Conservation (phyloP, 2,888 invertebrate species). For the Amphipoea lucens region DNA sequence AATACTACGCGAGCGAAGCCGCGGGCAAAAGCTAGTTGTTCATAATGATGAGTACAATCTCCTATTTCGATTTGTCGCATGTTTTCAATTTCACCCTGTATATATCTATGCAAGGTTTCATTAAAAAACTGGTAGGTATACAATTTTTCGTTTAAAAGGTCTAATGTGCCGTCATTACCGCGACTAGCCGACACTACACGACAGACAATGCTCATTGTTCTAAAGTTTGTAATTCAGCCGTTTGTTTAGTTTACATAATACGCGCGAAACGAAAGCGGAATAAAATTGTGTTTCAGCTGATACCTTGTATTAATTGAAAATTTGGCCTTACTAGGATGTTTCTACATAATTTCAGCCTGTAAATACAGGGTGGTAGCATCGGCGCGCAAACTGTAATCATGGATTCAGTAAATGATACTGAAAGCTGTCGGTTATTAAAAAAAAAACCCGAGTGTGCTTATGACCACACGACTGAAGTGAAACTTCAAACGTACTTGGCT, state of each 20-base stretch:
- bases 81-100: too few relatives aligned
- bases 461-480: too few relatives aligned
- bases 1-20: too few relatives aligned
- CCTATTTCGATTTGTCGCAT: too few relatives aligned
- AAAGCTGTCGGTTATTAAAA: too few relatives aligned
- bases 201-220: slow-evolving; percentile 72
- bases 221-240: slow-evolving; percentile 46
- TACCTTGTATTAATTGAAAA: slow-evolving; percentile 1
- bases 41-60: too few relatives aligned
- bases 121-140: not conserved
- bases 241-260: slow-evolving; percentile 67
- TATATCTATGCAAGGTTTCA: not conserved
- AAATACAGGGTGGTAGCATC: not conserved
- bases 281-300: slow-evolving; percentile 34
- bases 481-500: too few relatives aligned
- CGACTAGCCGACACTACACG: slow-evolving; percentile 6
- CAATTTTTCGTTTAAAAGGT: not conserved
- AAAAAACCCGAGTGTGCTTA: too few relatives aligned
- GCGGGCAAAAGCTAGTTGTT: too few relatives aligned
- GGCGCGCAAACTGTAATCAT: not conserved
- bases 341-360: not conserved
- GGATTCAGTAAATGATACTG: too few relatives aligned
- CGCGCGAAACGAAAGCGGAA: slow-evolving; percentile 59
- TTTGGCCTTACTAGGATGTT: not conserved
- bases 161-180: slow-evolving; percentile 23